Conservation (phyloP, 92 coral and sea anemone species). For the Paragorgia papillata region DNA sequence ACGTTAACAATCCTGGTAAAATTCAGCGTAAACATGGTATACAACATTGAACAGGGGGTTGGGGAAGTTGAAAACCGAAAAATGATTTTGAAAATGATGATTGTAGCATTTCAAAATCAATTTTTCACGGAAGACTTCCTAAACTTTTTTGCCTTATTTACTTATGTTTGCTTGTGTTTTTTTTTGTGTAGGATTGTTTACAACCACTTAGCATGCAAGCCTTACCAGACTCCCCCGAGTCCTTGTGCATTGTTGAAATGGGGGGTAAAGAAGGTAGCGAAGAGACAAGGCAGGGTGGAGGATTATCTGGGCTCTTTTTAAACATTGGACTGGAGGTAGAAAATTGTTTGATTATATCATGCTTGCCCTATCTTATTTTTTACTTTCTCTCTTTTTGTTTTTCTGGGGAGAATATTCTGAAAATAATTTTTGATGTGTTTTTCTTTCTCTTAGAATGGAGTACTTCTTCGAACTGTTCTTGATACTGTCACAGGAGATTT, state of each 20-base stretch:
- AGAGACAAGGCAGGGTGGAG: conserved; percentile 79
- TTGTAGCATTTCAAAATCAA: too few relatives aligned
- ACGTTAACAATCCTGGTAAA: too few relatives aligned
- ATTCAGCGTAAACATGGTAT: too few relatives aligned
- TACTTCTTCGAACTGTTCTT: conserved; percentile 89
- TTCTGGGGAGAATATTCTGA: not conserved
- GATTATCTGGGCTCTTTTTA: conserved; percentile 88
- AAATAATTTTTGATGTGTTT: not conserved
- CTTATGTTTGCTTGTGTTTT: not conserved
- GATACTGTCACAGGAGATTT: conserved; percentile 96
- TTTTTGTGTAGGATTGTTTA: conserved; percentile 73
- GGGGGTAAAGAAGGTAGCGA: conserved; percentile 88
- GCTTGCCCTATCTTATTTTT: not conserved
- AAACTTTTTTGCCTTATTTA: not conserved
- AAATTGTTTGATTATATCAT: not conserved
- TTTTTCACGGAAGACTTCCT: too few relatives aligned
- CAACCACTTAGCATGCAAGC: conserved; percentile 99
- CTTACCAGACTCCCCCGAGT: conserved; percentile 86
- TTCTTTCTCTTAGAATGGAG: conserved; percentile 76
- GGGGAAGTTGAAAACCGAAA: too few relatives aligned
- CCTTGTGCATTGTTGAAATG: conserved; percentile 98
- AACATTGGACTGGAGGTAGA: conserved; percentile 91
- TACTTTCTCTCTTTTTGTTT: not conserved
- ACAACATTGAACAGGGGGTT: too few relatives aligned
- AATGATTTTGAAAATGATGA: too few relatives aligned